These are phyloP conservation scores for Idaea straminata DNA, from an alignment of 2,888 invertebrate species.

Conservation along the genomic window DNA sequence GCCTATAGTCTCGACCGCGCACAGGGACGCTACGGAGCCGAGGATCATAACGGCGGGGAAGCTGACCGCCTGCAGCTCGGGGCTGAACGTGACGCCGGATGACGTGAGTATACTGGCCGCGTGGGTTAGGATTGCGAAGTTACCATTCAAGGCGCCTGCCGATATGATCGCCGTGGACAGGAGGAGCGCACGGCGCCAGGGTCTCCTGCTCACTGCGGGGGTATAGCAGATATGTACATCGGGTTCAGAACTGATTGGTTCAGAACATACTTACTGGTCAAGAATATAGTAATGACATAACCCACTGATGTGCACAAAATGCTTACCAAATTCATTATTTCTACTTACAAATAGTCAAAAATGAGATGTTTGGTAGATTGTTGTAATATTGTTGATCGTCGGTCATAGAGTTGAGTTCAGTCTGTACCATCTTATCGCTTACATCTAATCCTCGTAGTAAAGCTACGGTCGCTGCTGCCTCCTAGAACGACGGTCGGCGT, in stretches of 20 bases:
- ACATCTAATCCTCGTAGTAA: constrained; percentile 50
- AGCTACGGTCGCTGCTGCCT: constrained; percentile 50
- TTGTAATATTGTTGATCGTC: constrained; percentile 48
- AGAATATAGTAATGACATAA: too few species aligned
- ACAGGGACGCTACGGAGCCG: constrained; percentile 51
- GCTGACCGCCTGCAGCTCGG: constrained; percentile 55
- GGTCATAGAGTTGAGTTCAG: constrained; percentile 49
- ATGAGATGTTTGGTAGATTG: constrained; percentile 46
- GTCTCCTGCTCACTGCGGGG: constrained; percentile 47
- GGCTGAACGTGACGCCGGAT: constrained; percentile 53
- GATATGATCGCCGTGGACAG: constrained; percentile 39
- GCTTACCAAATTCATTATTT: neutral
- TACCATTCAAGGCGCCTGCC: constrained; percentile 47
- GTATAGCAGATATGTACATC: neutral
- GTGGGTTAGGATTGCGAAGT: constrained; percentile 50
- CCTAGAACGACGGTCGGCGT: constrained; percentile 35
- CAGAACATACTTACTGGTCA: too few species aligned
- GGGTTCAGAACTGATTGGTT: too few species aligned
- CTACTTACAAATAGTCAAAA: constrained; percentile 52
- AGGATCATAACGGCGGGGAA: constrained; percentile 60
- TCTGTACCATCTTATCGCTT: constrained; percentile 45
- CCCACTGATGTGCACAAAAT: too few species aligned
- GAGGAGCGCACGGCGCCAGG: constrained; percentile 48
- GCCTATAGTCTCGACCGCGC: constrained; percentile 55
- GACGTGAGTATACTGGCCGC: constrained; percentile 50